phyloP scores from a whole-genome alignment of 2,797 vertebrate species.

The Epinephelus malabaricus region DNA sequence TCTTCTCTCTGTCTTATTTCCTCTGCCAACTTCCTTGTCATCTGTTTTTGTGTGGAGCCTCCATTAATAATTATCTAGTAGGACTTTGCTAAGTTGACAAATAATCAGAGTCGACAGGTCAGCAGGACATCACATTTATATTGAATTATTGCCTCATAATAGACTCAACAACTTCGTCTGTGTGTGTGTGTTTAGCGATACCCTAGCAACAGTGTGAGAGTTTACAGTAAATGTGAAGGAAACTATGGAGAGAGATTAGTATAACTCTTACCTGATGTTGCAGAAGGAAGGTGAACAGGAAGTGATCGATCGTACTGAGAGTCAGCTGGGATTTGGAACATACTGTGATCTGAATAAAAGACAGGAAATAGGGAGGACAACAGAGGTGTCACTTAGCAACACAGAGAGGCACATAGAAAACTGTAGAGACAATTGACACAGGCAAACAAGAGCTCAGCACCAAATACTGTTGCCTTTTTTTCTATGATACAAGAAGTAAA shows the following conservation, averaged over 20 bases:
- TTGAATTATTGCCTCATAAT: neutral
- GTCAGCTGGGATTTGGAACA: slow-evolving; percentile 43
- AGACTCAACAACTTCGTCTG: neutral
- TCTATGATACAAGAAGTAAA: neutral
- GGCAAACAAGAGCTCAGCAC: neutral
- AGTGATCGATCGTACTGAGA: slow-evolving; percentile 38
- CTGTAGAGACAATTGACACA: accelerated
- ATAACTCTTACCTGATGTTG: slow-evolving; percentile 66
- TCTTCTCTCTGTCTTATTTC: neutral
- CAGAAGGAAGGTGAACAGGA: slow-evolving; percentile 34
- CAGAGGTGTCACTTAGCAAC: slow-evolving; percentile 62
- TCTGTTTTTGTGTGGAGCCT: neutral
- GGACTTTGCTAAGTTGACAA: neutral
- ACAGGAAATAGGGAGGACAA: slow-evolving; percentile 21
- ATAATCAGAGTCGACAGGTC: neutral
- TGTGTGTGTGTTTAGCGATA: neutral
- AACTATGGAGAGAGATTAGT: neutral
- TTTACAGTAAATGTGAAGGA: neutral
- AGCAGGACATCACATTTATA: neutral
- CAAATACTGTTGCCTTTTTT: neutral
- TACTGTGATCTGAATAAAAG: slow-evolving; percentile 60
- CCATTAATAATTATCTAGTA: slow-evolving; percentile 44
- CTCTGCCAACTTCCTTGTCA: slow-evolving; percentile 42
- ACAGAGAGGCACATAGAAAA: neutral
- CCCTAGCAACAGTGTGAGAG: neutral